Evolutionary conservation across 2,113 vertebrate species (phyloP).

Genomic region (Paralichthys olivaceus): DNA sequence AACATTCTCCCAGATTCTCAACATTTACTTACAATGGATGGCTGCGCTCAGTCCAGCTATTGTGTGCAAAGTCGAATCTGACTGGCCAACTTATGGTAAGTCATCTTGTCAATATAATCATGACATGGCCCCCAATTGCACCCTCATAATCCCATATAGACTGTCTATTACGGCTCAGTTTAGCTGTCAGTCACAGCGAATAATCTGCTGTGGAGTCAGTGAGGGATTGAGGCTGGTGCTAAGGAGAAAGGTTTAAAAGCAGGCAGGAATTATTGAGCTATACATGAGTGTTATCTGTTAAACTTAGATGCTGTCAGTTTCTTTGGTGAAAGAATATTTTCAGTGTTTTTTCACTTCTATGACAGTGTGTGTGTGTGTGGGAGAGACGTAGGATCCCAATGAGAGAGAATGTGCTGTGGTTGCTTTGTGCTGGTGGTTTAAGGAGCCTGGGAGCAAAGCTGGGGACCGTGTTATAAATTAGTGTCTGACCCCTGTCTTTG

Average conservation of each 20-base stretch:
- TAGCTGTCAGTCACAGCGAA: slow-evolving; percentile 72
- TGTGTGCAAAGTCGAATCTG: slow-evolving; percentile 62
- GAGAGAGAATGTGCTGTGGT: slow-evolving; percentile 40
- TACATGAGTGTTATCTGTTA: slow-evolving; percentile 8
- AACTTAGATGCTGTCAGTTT: background rate
- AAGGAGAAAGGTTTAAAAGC: slow-evolving; percentile 17
- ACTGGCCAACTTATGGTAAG: slow-evolving; percentile 70
- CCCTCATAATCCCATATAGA: slow-evolving; percentile 73
- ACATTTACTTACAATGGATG: slow-evolving; percentile 75
- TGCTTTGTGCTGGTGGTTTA: slow-evolving; percentile 67
- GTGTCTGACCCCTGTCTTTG: slow-evolving; percentile 80
- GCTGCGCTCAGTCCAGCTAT: slow-evolving; percentile 50
- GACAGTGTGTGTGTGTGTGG: background rate
- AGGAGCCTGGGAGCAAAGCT: slow-evolving; percentile 81
- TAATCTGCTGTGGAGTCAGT: slow-evolving; percentile 46
- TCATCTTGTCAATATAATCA: slow-evolving; percentile 74
- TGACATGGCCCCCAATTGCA: slow-evolving; percentile 72
- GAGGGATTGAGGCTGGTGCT: slow-evolving; percentile 30
- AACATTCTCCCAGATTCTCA: slow-evolving; percentile 82
- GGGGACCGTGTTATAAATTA: slow-evolving; percentile 83
- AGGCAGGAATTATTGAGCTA: background rate
- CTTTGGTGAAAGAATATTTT: background rate
- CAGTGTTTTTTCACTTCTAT: background rate
- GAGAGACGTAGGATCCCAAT: slow-evolving; percentile 4
- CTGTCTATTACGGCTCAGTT: slow-evolving; percentile 71